phyloP scores from a whole-genome alignment of 2,888 invertebrate species.

The Laspeyria flexula region DNA sequence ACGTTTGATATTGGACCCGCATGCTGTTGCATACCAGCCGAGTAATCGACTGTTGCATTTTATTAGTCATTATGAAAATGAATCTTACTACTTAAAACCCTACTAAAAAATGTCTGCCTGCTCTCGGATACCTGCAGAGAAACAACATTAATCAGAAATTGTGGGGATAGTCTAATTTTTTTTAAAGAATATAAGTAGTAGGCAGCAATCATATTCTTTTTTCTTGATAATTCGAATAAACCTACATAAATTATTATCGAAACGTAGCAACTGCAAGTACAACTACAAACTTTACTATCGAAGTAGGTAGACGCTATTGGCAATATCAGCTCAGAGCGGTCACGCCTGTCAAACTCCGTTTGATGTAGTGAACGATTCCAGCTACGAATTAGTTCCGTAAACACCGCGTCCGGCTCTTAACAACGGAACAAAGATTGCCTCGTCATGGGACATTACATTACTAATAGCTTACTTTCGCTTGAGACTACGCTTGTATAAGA shows the following conservation, averaged over 20 bases:
- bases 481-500: neutral
- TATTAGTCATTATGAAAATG: too few relatives aligned
- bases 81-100: too few relatives aligned
- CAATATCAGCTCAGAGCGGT: slow-evolving; percentile 7
- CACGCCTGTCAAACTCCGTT: slow-evolving; percentile 7
- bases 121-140: too few relatives aligned
- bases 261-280: neutral
- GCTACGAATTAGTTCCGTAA: slow-evolving; percentile 11
- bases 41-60: too few relatives aligned
- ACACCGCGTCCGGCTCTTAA: slow-evolving; percentile 12
- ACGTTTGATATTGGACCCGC: too few relatives aligned
- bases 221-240: neutral
- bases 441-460: neutral
- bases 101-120: too few relatives aligned
- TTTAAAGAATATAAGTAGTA: too few relatives aligned
- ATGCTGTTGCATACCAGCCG: too few relatives aligned
- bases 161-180: too few relatives aligned
- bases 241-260: slow-evolving; percentile 6
- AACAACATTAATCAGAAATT: too few relatives aligned
- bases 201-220: too few relatives aligned
- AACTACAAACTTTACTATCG: neutral
- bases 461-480: neutral
- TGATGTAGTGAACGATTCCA: slow-evolving; percentile 6
- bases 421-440: slow-evolving; percentile 3
- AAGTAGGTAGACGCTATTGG: slow-evolving; percentile 1